These are phyloP conservation scores for Psittacula echo DNA, from an alignment of 2,797 vertebrate genomes.

Conservation along the genomic window DNA sequence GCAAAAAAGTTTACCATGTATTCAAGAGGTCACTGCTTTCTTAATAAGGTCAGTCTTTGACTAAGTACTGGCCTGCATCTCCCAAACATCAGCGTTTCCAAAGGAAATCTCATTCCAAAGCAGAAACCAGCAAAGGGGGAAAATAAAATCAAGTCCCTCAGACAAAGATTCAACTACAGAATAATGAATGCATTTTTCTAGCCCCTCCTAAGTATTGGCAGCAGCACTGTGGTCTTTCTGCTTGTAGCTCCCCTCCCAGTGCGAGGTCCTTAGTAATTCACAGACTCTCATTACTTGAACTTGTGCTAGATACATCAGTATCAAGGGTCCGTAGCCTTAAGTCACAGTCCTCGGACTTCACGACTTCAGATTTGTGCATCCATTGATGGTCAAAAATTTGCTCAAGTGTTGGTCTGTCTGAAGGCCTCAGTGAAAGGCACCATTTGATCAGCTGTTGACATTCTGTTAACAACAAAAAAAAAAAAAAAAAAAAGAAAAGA, in stretches of 20 bases:
- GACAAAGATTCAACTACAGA: conserved; percentile 77
- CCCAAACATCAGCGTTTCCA: conserved; percentile 85
- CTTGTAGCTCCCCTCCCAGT: conserved; percentile 69
- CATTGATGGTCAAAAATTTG: conserved; percentile 96
- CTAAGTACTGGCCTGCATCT: conserved; percentile 87
- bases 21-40: conserved; percentile 89
- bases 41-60: conserved; percentile 85
- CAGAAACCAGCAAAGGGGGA: conserved; percentile 81
- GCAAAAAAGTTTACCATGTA: conserved; percentile 87
- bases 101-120: conserved; percentile 78
- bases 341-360: conserved; percentile 83
- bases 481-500: not conserved
- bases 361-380: conserved; percentile 87
- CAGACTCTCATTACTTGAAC: conserved; percentile 96
- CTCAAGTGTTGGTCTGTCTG: conserved; percentile 94
- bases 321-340: conserved; percentile 90
- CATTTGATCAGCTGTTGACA: conserved; percentile 97
- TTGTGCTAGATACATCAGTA: conserved; percentile 93
- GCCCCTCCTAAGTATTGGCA: conserved; percentile 71
- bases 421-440: conserved; percentile 95
- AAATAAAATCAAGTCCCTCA: conserved; percentile 88
- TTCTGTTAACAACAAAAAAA: conserved; percentile 75
- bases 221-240: conserved; percentile 76
- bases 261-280: conserved; percentile 76
- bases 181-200: conserved; percentile 75